A percentile compares a stretch with the other conserved stretches of the same genome.
Conservation (phyloP, 92 coral and sea anemone species). For the Zoanthus gigantus region DNA sequence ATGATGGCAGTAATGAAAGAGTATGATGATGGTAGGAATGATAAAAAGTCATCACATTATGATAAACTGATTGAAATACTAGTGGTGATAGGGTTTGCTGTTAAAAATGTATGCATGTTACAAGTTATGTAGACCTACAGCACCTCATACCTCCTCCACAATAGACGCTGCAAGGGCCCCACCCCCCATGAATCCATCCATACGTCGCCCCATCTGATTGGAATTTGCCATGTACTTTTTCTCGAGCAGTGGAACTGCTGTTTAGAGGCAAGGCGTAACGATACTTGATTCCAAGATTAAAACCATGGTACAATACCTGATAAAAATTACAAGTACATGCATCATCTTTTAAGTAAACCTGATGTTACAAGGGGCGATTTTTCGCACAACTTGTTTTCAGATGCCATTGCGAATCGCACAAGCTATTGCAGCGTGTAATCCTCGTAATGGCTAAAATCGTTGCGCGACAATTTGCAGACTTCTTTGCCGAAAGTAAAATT, state of each 20-base stretch:
- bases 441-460: too few relatives aligned
- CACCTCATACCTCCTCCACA: conserved; percentile 40
- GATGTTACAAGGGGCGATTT: too few relatives aligned
- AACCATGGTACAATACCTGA: conserved; percentile 93
- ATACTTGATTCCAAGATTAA: conserved; percentile 91
- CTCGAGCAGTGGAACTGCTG: conserved; percentile 44
- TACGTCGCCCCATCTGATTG: conserved; percentile 64
- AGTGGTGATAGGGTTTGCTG: too few relatives aligned
- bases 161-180: conserved; percentile 49
- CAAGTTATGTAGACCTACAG: too few relatives aligned
- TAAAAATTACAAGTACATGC: not conserved
- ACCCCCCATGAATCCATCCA: conserved; percentile 95
- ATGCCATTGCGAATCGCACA: too few relatives aligned
- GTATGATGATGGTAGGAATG: not conserved
- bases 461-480: too few relatives aligned
- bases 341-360: too few relatives aligned
- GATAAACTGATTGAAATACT: too few relatives aligned
- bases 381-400: too few relatives aligned
- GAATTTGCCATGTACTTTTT: conserved; percentile 43
- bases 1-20: not conserved
- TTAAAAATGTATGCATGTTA: too few relatives aligned
- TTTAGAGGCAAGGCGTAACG: conserved; percentile 89
- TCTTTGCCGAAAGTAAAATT: too few relatives aligned
- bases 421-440: too few relatives aligned
- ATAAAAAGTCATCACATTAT: not conserved